phyloP scores from a whole-genome alignment of 2,888 invertebrate species.

The Cerceris rybyensis region DNA sequence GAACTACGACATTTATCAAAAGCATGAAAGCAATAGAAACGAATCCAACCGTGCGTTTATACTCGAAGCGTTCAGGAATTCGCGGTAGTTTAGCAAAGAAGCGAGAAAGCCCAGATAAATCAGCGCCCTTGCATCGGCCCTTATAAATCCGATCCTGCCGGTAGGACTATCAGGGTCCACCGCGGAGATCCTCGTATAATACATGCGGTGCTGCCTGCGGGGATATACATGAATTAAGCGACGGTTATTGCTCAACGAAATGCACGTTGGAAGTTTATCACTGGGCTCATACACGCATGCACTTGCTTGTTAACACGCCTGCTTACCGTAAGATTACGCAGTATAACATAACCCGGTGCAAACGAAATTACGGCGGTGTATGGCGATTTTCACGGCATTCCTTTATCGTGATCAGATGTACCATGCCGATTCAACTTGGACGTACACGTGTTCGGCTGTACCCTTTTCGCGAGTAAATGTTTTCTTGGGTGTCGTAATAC shows the following conservation, averaged over 20 bases:
- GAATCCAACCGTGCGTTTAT: not conserved
- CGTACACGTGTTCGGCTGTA: constrained; percentile 43
- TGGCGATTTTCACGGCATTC: constrained; percentile 51
- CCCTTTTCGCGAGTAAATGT: constrained; percentile 34
- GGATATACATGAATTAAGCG: constrained; percentile 66
- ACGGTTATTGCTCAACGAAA: constrained; percentile 66
- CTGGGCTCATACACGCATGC: constrained; percentile 42
- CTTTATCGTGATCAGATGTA: constrained; percentile 47
- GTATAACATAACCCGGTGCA: constrained; percentile 35
- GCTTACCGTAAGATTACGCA: constrained; percentile 68
- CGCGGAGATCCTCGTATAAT: constrained; percentile 41
- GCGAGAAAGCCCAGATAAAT: not conserved
- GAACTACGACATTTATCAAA: too few relatives aligned
- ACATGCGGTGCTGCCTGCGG: constrained; percentile 38
- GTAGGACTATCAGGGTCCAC: constrained; percentile 27
- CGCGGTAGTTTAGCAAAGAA: not conserved
- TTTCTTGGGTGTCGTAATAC: constrained; percentile 37
- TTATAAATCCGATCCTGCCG: constrained; percentile 41
- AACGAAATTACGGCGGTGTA: constrained; percentile 45
- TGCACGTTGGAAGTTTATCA: constrained; percentile 67
- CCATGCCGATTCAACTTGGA: constrained; percentile 35
- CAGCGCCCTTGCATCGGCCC: not conserved
- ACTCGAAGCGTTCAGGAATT: not conserved
- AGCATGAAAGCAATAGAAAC: too few relatives aligned
- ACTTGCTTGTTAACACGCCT: constrained; percentile 68